Conservation (phyloP, 2,797 vertebrate genomes). For the Ptychadena robeensis region DNA sequence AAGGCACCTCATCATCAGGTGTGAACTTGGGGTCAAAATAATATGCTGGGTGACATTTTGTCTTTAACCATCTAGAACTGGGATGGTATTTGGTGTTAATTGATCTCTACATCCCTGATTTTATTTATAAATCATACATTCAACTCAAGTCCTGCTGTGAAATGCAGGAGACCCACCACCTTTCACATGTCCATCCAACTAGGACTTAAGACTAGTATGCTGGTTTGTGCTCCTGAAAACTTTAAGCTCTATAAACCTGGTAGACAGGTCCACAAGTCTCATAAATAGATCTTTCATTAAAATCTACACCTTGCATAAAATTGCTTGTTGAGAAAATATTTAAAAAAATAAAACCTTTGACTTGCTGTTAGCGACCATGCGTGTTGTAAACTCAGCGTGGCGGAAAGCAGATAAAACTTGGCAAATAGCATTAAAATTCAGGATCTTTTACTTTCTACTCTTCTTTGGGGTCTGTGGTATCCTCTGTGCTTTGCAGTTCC, state of each 20-base stretch:
- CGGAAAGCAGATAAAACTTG: constrained; percentile 14
- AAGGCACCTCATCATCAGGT: too few species aligned
- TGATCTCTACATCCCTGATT: neutral
- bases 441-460: neutral
- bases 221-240: neutral
- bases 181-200: neutral
- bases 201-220: neutral
- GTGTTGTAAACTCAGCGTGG: neutral
- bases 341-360: constrained; percentile 54
- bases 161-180: neutral
- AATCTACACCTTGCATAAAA: constrained; percentile 36
- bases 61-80: too few species aligned
- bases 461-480: constrained; percentile 42
- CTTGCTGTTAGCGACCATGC: neutral
- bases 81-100: neutral
- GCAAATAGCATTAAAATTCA: constrained; percentile 25
- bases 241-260: neutral
- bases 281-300: constrained; percentile 10
- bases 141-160: neutral
- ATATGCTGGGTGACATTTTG: too few species aligned
- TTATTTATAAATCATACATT: neutral
- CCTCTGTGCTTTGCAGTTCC: neutral
- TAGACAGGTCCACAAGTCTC: neutral
- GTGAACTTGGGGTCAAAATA: too few species aligned
- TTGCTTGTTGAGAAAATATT: constrained; percentile 13